Evolutionary conservation across 2,797 vertebrate genomes (phyloP), one percentile per base, ranked within the genome.

Genomic region (Microcaecilia unicolor): DNA sequence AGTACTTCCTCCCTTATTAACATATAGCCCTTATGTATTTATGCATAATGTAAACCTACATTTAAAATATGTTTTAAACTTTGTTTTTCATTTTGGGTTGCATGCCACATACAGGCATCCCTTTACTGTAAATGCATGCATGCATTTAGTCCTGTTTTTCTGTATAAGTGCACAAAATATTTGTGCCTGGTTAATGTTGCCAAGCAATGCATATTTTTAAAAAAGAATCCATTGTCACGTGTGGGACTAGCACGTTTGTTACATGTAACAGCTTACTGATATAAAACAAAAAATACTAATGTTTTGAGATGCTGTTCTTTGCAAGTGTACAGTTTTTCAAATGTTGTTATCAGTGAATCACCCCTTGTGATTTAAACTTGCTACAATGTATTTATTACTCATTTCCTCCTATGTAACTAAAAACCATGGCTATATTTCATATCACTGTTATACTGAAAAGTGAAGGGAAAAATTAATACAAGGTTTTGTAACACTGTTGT

Each of bases 401-500:
- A 63, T 78, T 81, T 75, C 72, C 74, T 78, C 73, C 78, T 69
- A 26, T 74, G 70, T 80, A 78, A 76, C 64, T 64, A 67, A 75
- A 74, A 76, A 52, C 64, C 78, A 70, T 66, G 74, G 76, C 74
- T 84, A 66, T 74, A 76, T 86, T 86, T 86, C 83, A 78, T 83
- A 84, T 65, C 76, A 51, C 53, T 52, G 36, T 67, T 78, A 68
- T 80, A 77, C 54, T 70, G 76, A 69, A 80, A n/a, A 84, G 76
- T 72, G 76, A 84, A 77, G 72, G 82, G 78, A 83, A 81, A 80
- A 78, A 85, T 85, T 86, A 85, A 85, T 86, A 86, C 82, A 86
- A 79, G 61, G 67, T 86, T 86, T 85, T 84, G 78, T 85, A 86
- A 83, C 82, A 86, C 62, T 48, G 76, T 68, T 45, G 75, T 70